Percentiles rank a stretch among this genome's conserved stretches.
These are phyloP conservation scores for Tragulus kanchil DNA, from an alignment of 2,113 vertebrate genomes.

Conservation along the genomic window DNA sequence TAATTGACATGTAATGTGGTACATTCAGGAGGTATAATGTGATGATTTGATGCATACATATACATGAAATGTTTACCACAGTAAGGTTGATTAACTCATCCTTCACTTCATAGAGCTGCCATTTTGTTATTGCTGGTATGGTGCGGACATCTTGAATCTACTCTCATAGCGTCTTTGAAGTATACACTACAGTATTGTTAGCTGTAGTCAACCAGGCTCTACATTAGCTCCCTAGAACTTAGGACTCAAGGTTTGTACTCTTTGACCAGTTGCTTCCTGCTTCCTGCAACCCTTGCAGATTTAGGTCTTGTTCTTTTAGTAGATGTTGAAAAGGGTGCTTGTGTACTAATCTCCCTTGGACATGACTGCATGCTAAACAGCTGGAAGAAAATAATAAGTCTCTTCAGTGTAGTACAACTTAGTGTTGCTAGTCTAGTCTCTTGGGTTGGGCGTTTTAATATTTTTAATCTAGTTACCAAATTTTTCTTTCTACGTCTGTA, in stretches of 20 bases:
- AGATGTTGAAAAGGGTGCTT: not conserved
- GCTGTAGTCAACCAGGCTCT: not conserved
- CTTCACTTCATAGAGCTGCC: not conserved
- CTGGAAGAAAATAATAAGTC: not conserved
- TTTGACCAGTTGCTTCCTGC: not conserved
- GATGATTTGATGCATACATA: not conserved
- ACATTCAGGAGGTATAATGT: not conserved
- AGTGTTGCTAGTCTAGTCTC: not conserved
- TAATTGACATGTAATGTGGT: not conserved
- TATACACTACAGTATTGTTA: not conserved
- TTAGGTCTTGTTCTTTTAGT: not conserved
- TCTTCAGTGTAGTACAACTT: not conserved
- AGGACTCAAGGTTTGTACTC: too few relatives aligned
- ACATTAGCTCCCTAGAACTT: not conserved
- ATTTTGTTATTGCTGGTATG: not conserved
- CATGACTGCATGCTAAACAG: not conserved
- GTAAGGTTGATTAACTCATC: not conserved
- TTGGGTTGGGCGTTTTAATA: not conserved
- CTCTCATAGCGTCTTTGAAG: not conserved
- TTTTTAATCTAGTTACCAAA: not conserved
- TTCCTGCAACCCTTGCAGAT: not conserved
- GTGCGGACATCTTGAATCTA: not conserved
- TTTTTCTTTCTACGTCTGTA: not conserved
- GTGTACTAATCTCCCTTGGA: not conserved
- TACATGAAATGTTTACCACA: not conserved